phyloP scores from a whole-genome alignment of 2,797 vertebrate genomes.

The Heteromormyrus szaboi region DNA sequence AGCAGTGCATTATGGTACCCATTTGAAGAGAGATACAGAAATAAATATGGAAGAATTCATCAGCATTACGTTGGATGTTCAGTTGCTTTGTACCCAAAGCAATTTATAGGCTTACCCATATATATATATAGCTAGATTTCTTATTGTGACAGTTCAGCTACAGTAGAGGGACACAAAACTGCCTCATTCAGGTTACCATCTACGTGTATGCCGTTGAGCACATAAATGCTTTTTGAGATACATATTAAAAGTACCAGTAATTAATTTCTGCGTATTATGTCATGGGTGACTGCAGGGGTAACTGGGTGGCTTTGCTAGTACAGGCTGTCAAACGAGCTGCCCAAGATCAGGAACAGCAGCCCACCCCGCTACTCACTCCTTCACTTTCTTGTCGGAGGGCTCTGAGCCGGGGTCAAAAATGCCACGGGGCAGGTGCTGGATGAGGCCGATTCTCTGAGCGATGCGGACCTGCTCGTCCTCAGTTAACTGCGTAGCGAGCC shows the following conservation, averaged over 20 bases:
- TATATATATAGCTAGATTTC: not conserved
- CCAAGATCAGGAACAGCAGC: not conserved
- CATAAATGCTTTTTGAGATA: not conserved
- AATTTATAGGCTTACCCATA: not conserved
- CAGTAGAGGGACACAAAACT: not conserved
- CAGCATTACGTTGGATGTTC: not conserved
- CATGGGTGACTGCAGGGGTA: not conserved
- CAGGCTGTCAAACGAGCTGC: not conserved
- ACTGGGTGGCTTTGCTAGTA: not conserved
- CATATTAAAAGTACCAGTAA: not conserved
- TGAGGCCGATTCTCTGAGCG: constrained; percentile 76
- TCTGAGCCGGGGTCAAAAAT: constrained; percentile 64
- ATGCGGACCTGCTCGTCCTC: constrained; percentile 80
- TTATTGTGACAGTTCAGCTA: not conserved
- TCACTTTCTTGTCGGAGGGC: constrained; percentile 69
- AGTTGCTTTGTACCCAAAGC: not conserved
- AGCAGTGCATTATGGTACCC: not conserved
- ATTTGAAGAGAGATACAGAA: not conserved
- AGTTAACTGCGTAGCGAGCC: constrained; percentile 71
- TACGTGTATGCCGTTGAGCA: not conserved
- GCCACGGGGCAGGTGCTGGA: constrained; percentile 76
- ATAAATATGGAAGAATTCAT: not conserved
- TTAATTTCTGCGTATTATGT: not conserved
- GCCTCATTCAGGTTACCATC: not conserved
- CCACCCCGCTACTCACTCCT: constrained; percentile 62